Base-by-base conservation (phyloP, 2,797 vertebrate genomes). In the Valencia hispanica region DNA sequence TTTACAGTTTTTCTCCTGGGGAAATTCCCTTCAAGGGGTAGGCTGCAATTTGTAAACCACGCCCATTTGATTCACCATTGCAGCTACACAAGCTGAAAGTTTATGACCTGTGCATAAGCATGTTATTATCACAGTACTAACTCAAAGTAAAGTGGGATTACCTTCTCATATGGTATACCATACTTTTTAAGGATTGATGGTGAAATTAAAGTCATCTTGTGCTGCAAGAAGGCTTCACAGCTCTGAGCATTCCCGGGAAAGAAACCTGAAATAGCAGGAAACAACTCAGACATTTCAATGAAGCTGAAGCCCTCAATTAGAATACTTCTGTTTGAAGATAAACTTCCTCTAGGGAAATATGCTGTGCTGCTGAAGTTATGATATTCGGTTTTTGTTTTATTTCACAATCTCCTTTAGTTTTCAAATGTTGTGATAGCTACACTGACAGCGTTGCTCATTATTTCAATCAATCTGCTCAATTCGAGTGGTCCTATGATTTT, bases 181-280 rank as follows among this genome's bases (percentile, higher is more conserved):
- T 98, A 99, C 92, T 99, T 99, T 89, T 97, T 99, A 85, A 99
- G 90, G 89, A 99, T 98, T 34, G 97, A 97, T 0, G 98, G 98
- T 9, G 98, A 99, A 82, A 99, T 99, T 84, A 99, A 92, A 47
- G 98, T 99, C 98, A 99, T 99, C 92, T 99, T 99, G 93, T 99
- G 98, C 41, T 98, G 96, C 68, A 99, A 95, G 90, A 99, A 99
- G 0, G 98, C 98, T 90, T 99, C 98, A 83, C 98, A 99, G 93
- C 96, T 97, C 88, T 99, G 98, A 59, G 97, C 96, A 15, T 97
- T 99, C 72, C 98, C 98, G 18, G 98, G 98, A 81, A 99, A 99
- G 90, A 99, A 99, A 25, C 98, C 98, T 99, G 90, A 0, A 79
- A 79, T 73, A 17, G 66, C 32, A 84, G 12, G 1, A 72, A 50